Evolutionary conservation across 2,888 invertebrate species (phyloP).

Genomic region (Stenichneumon culpator): DNA sequence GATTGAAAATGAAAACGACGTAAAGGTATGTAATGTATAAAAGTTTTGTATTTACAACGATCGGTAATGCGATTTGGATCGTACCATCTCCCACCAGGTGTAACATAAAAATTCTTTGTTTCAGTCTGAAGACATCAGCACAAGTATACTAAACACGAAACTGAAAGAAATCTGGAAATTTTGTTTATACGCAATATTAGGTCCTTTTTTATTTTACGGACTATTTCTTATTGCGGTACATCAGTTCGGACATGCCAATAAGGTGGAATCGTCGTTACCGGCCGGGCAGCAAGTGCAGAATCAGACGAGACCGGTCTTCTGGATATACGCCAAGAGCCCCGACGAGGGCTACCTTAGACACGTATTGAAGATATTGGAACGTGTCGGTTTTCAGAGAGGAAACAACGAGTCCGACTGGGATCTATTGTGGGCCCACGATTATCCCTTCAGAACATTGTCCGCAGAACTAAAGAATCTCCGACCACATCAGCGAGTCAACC

Average conservation of each 20-base stretch:
- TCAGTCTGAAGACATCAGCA: slow-evolving; percentile 13
- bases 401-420: slow-evolving; percentile 90
- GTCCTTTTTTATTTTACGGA: slow-evolving; percentile 75
- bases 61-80: background rate
- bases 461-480: slow-evolving; percentile 88
- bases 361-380: slow-evolving; percentile 91
- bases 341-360: slow-evolving; percentile 91
- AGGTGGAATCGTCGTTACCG: background rate
- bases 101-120: background rate
- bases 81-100: background rate
- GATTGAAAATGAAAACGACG: slow-evolving; percentile 12
- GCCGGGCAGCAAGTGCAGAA: slow-evolving; percentile 37
- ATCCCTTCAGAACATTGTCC: slow-evolving; percentile 91
- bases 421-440: slow-evolving; percentile 97
- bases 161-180: slow-evolving; percentile 76
- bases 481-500: slow-evolving; percentile 94
- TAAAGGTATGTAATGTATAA: slow-evolving; percentile 32
- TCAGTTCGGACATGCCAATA: slow-evolving; percentile 29
- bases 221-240: slow-evolving; percentile 71
- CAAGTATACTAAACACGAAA: slow-evolving; percentile 73
- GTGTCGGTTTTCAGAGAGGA: slow-evolving; percentile 90
- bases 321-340: slow-evolving; percentile 87
- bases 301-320: slow-evolving; percentile 85
- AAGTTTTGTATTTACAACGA: background rate
- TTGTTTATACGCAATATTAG: slow-evolving; percentile 73